Evolutionary conservation across 2,797 vertebrate genomes (phyloP), one percentile per base, ranked within the genome.

Genomic region (Synaphobranchus kaupii): DNA sequence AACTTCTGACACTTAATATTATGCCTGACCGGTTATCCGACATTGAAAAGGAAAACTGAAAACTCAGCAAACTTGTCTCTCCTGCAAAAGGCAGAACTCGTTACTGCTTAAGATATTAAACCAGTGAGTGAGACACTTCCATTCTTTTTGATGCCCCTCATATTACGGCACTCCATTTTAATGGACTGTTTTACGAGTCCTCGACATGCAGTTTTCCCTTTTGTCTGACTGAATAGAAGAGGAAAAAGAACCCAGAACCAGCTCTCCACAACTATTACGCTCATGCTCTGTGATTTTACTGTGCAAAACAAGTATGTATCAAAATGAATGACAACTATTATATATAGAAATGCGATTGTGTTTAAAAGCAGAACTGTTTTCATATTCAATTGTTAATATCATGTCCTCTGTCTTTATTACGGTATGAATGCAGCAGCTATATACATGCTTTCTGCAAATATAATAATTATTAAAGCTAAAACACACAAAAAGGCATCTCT

Each of bases 1-100:
- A 44, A 66, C 84, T 56, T 80, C 84, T 86, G 86, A 89, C 86
- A 89, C 86, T 66, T 87, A 89, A 89, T 84, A 86, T 80, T 86
- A 89, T 44, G 84, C 88, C 86, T 86, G 84, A 82, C 25, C 76
- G 86, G 63, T 89, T 89, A 89, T 52, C 81, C n/a, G 84, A 73
- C 88, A 86, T 48, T 58, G 78, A 54, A 73, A 80, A 86, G 44
- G 12, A 78, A 85, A 86, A 78, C 76, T 83, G 63, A 44, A 34
- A 86, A 85, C 83, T 88, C 87, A 88, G 68, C 73, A 80, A 88
- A 88, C 87, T 48, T 68, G 8, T 58, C 34, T 47, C 9, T 66
- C 73, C 44, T 31, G 80, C 58, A 81, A 47, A 68, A 85, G 58
- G 76, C 54, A 83, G 60, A 73, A 50, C 84, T 81, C 31, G 17